Evolutionary conservation across 2,888 invertebrate genomes (phyloP).

Genomic region (Agrotis exclamationis): DNA sequence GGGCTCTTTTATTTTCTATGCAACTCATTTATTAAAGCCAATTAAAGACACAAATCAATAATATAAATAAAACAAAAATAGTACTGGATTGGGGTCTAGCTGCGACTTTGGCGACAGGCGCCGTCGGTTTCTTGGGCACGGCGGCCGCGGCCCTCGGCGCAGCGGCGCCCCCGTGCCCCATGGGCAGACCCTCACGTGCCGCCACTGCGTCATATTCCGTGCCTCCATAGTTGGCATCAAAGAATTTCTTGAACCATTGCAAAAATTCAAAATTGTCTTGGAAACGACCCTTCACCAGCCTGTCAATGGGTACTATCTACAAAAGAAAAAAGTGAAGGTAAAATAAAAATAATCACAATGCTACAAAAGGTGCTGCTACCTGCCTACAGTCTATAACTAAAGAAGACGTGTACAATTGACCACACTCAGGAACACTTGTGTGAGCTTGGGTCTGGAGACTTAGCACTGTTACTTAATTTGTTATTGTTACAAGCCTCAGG

Average conservation of each 20-base stretch:
- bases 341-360: slow-evolving; percentile 78
- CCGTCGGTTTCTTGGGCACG: slow-evolving; percentile 84
- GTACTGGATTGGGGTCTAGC: slow-evolving; percentile 92
- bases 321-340: slow-evolving; percentile 87
- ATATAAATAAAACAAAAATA: slow-evolving; percentile 81
- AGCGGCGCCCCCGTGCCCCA: slow-evolving; percentile 94
- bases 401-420: slow-evolving; percentile 53
- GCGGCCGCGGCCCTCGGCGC: slow-evolving; percentile 87
- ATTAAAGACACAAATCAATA: slow-evolving; percentile 65
- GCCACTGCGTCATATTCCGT: slow-evolving; percentile 97
- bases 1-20: slow-evolving; percentile 33
- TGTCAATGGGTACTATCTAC: slow-evolving; percentile 98
- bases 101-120: slow-evolving; percentile 91
- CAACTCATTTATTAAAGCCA: slow-evolving; percentile 60
- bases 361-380: slow-evolving; percentile 77
- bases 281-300: slow-evolving; percentile 99
- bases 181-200: slow-evolving; percentile 96
- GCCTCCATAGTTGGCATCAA: slow-evolving; percentile 99
- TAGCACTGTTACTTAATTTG: slow-evolving; percentile 27
- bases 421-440: slow-evolving; percentile 70
- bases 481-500: slow-evolving; percentile 39
- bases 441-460: slow-evolving; percentile 23
- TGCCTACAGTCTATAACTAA: slow-evolving; percentile 64
- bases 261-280: slow-evolving; percentile 99
- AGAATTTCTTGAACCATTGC: slow-evolving; percentile 99